Evolutionary conservation across 1,140 invertebrate genomes (phyloP), one percentile per base, ranked within the genome.

Genomic region (Habropoda laboriosa): DNA sequence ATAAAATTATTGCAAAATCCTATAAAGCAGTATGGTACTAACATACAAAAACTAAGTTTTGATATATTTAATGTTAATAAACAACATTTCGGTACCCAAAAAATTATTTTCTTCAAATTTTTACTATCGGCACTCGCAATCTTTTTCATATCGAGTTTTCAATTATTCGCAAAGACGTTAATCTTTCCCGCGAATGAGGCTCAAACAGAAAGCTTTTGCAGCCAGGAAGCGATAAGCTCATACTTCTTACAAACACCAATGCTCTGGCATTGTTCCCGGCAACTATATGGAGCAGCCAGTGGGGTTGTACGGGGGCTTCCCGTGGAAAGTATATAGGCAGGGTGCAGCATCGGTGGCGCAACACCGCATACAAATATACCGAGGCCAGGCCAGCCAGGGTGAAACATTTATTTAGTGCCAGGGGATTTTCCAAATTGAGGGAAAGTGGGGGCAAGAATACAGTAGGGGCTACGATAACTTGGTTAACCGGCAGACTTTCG

Each of bases 361-460:
- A 83, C 87, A 83, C 84, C 88, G 91, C 90, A 90, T 91, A 90
- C 90, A 89, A 91, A 91, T 90, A 86, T 88, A 89, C 76, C 70
- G 27, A 57, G 83, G 38, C 74, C 73, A 67, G 75, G 78, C 72
- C 76, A 81, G 72, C 82, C 79, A 73, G 83, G 87, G 89, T 92
- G 85, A 92, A 92, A 92, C 89, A 92, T 92, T 92, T 90, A 92
- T 92, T 91, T 90, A 91, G 87, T 88, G 80, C 89, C 89, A 87
- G 85, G 90, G 91, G 89, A 90, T 91, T 92, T 91, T 91, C 87
- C 85, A 85, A 92, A 91, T 90, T 88, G 88, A 82, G 86, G 80
- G 81, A 85, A 85, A 83, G 80, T 64, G 82, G 72, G 71, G 81
- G 87, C 81, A 81, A 79, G 73, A 82, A 71, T 51, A 77, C 72